A percentile compares a stretch with the other conserved stretches of the same genome.
These are phyloP conservation scores for Uloborus plumipes DNA, from an alignment of 2,888 invertebrate genomes.

Conservation along the genomic window DNA sequence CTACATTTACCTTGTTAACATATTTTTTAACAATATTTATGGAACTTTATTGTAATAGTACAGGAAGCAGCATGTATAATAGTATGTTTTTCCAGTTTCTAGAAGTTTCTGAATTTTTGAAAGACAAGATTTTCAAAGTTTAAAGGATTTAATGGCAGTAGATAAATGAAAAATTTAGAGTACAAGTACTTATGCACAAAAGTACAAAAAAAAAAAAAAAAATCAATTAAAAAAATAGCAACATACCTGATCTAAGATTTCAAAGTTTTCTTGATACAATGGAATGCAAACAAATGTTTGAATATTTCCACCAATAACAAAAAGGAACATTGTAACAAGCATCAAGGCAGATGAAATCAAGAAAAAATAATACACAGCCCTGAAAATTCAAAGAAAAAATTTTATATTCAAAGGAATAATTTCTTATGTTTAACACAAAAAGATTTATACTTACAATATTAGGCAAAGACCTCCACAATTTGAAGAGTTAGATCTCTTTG, in stretches of 20 bases:
- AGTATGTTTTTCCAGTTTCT: too few species aligned
- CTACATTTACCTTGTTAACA: too few species aligned
- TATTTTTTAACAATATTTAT: too few species aligned
- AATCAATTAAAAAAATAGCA: neutral
- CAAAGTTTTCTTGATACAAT: conserved; percentile 30
- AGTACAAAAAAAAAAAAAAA: too few species aligned
- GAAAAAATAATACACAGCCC: conserved; percentile 54
- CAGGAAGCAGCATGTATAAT: too few species aligned
- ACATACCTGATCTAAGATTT: conserved; percentile 47
- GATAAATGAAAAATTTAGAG: too few species aligned
- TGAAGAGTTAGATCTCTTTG: conserved; percentile 48
- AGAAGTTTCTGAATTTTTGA: too few species aligned
- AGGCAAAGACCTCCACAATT: conserved; percentile 50
- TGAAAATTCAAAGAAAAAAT: conserved; percentile 7
- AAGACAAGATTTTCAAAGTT: too few species aligned
- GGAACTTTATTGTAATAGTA: too few species aligned
- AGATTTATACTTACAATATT: conserved; percentile 44
- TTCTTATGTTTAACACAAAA: neutral
- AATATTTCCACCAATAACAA: conserved; percentile 49
- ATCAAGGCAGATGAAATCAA: conserved; percentile 43
- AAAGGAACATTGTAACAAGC: conserved; percentile 30
- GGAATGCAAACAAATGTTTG: conserved; percentile 57
- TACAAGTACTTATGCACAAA: too few species aligned
- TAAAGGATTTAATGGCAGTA: too few species aligned
- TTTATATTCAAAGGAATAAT: neutral